phyloP scores from a whole-genome alignment of 2,113 vertebrate species.

The Oceanodroma tethys region DNA sequence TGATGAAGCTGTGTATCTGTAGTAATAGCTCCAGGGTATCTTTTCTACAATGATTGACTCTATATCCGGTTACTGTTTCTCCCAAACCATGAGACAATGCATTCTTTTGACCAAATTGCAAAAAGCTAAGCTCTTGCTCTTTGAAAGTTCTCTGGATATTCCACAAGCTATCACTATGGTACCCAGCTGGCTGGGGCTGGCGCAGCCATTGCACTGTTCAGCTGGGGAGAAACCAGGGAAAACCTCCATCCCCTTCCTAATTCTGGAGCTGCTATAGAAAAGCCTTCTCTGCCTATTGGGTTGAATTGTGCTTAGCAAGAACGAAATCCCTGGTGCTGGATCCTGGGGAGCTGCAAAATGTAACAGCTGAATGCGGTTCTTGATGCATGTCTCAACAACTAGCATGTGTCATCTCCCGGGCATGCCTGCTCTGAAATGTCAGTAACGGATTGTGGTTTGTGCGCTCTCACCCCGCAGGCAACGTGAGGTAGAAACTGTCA shows the following conservation, averaged over 20 bases:
- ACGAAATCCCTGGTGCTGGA: not conserved
- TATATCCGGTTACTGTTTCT: not conserved
- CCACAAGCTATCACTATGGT: not conserved
- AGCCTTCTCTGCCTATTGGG: not conserved
- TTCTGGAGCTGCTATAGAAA: not conserved
- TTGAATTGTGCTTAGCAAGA: not conserved
- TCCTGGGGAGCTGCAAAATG: not conserved
- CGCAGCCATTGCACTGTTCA: not conserved
- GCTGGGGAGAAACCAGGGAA: too few relatives aligned
- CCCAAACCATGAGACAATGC: not conserved
- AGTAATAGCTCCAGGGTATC: not conserved
- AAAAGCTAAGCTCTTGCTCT: not conserved
- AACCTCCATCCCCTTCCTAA: not conserved
- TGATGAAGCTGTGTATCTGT: not conserved
- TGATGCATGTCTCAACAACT: not conserved
- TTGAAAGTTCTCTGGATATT: not conserved
- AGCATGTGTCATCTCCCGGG: not conserved
- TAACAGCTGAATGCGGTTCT: not conserved
- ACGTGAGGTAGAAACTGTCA: constrained; percentile 34
- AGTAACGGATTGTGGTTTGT: constrained; percentile 48
- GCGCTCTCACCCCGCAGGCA: constrained; percentile 14
- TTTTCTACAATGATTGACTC: not conserved
- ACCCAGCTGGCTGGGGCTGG: not conserved
- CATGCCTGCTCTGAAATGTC: constrained; percentile 8
- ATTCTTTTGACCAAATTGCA: not conserved